phyloP scores from a whole-genome alignment of 37 sponge, comb jelly and placozoan species.

The Beroe forskalii region DNA sequence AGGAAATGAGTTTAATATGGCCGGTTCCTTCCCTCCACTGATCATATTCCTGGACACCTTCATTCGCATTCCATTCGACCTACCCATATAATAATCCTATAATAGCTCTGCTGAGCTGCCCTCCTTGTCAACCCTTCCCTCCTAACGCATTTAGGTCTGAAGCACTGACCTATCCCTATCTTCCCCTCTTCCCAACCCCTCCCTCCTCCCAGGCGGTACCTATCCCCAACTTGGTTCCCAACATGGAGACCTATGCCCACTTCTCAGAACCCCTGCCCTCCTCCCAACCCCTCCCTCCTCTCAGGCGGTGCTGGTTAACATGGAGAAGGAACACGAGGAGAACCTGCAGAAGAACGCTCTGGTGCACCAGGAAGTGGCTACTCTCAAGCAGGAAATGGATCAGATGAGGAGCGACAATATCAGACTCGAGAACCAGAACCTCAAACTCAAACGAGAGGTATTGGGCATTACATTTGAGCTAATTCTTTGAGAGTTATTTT shows the following conservation, averaged over 20 bases:
- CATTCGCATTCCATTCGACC: too few relatives aligned
- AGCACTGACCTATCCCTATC: too few relatives aligned
- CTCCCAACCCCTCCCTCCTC: too few relatives aligned
- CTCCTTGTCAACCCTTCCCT: too few relatives aligned
- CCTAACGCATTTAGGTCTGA: too few relatives aligned
- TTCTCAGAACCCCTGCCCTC: not conserved
- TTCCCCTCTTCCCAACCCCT: not conserved
- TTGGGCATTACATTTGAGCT: too few relatives aligned
- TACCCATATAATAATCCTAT: too few relatives aligned
- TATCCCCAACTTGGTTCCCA: not conserved
- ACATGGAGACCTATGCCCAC: not conserved
- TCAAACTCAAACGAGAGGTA: conserved; percentile 29
- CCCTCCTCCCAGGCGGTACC: not conserved
- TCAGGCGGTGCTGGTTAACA: not conserved
- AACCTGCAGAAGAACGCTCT: not conserved
- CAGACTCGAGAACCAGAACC: not conserved
- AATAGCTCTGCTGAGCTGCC: too few relatives aligned
- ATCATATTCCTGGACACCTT: too few relatives aligned
- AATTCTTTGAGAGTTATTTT: too few relatives aligned
- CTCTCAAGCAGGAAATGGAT: not conserved
- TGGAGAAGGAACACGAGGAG: conserved; percentile 50
- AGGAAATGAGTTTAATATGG: too few relatives aligned
- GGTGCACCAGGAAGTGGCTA: not conserved
- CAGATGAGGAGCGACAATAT: not conserved
- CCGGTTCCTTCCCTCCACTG: too few relatives aligned